Evolutionary conservation across 92 coral and sea anemone genomes (phyloP).

Genomic region (Actinernus sp.): DNA sequence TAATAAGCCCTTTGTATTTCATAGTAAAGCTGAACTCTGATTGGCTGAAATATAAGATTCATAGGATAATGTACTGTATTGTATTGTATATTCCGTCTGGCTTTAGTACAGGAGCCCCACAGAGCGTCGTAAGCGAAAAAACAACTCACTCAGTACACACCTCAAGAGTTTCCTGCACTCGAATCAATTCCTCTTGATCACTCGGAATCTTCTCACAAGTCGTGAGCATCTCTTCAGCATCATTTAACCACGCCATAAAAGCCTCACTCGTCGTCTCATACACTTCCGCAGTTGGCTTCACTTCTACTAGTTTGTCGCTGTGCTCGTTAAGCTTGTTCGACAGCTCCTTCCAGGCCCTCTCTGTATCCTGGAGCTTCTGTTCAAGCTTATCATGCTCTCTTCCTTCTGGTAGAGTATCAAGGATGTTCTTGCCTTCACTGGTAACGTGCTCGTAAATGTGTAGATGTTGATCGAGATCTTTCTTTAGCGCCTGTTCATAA

Average conservation of each 20-base stretch:
- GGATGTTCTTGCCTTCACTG: conserved; percentile 73
- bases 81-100: no score
- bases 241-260: conserved; percentile 85
- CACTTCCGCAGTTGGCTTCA: conserved; percentile 78
- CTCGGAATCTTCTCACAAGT: conserved; percentile 72
- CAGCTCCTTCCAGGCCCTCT: conserved; percentile 80
- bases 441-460: conserved; percentile 83
- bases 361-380: conserved; percentile 72
- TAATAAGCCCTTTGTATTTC: no score
- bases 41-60: no score
- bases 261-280: conserved; percentile 68
- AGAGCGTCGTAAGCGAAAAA: no score
- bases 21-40: no score
- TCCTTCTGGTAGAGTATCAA: conserved; percentile 72
- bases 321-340: conserved; percentile 55
- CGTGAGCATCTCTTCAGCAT: conserved; percentile 78
- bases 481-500: conserved; percentile 62
- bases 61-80: no score
- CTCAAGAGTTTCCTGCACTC: conserved; percentile 83
- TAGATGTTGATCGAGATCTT: conserved; percentile 73
- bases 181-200: conserved; percentile 78
- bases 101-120: no score
- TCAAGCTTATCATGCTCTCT: conserved; percentile 77
- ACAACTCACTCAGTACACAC: no score
- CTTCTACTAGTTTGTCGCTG: conserved; percentile 62